A percentile compares a stretch with the other conserved stretches of the same genome.
Conservation (phyloP, 2,888 invertebrate genomes). For the Cylindroiulus punctatus region DNA sequence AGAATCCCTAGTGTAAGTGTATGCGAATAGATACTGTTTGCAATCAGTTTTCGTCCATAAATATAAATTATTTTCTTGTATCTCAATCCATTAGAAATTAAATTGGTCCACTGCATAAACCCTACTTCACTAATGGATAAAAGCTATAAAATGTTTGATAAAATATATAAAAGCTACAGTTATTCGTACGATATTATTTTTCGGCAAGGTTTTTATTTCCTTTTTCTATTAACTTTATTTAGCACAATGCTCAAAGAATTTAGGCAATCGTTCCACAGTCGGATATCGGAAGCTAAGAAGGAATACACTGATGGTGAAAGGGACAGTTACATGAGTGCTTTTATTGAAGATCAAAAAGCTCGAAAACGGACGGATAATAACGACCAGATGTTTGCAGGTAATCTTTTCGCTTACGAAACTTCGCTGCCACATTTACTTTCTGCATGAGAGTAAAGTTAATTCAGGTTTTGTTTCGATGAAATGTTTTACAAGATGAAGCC, state of each 20-base stretch:
- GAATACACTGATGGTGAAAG: neutral
- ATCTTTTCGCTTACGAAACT: neutral
- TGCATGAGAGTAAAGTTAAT: too few species aligned
- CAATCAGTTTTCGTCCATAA: too few species aligned
- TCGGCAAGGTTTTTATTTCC: neutral
- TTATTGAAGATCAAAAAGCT: conserved; percentile 24
- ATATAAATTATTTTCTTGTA: too few species aligned
- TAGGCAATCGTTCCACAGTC: neutral
- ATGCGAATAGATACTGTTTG: too few species aligned
- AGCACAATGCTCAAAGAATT: neutral
- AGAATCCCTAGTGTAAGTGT: neutral
- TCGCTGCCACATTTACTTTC: too few species aligned
- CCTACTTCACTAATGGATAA: too few species aligned
- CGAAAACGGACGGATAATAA: neutral
- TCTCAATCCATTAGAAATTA: too few species aligned
- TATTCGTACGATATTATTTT: neutral
- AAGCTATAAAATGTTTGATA: too few species aligned
- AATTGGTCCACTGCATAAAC: too few species aligned
- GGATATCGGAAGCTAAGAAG: neutral
- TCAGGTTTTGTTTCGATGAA: too few species aligned
- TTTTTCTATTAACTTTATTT: neutral
- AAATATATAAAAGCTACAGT: neutral
- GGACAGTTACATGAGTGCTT: conserved; percentile 40
- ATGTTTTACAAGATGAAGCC: neutral
- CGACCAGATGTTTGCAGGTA: neutral